Evolutionary conservation across 2,888 invertebrate species (phyloP).

Genomic region (Nomada goodeniana): DNA sequence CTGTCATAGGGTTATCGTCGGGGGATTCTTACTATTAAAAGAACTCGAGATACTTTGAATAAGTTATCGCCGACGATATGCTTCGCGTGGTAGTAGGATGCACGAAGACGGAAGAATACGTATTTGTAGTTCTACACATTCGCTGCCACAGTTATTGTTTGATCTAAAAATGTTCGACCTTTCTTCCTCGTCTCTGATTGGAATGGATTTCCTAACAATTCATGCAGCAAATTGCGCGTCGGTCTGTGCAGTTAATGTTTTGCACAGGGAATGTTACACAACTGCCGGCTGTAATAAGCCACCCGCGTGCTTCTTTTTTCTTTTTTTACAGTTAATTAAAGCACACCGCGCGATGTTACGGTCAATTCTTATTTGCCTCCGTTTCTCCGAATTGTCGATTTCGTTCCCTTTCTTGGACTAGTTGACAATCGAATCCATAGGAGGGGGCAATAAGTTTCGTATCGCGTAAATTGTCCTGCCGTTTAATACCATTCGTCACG

Average conservation of each 20-base stretch:
- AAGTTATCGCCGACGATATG: conserved; percentile 48
- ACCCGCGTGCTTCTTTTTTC: conserved; percentile 15
- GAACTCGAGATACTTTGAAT: conserved; percentile 29
- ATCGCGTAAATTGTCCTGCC: neutral
- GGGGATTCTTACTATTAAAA: conserved; percentile 36
- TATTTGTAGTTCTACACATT: neutral
- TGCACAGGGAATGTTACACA: conserved; percentile 16
- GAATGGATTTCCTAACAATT: neutral
- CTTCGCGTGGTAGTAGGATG: neutral
- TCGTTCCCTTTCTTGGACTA: neutral
- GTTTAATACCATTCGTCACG: conserved; percentile 2
- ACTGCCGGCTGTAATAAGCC: conserved; percentile 3
- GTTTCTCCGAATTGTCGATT: neutral
- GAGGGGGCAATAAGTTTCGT: conserved; percentile 27
- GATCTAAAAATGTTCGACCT: neutral
- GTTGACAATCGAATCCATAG: conserved; percentile 2
- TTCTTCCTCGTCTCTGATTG: neutral
- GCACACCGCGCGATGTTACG: conserved; percentile 31
- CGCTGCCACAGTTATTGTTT: neutral
- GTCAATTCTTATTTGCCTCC: conserved; percentile 15
- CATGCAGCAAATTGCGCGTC: neutral
- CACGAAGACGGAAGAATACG: neutral
- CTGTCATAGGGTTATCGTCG: conserved; percentile 58
- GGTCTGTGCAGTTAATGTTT: neutral
- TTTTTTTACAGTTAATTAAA: conserved; percentile 41